Percentiles rank a stretch among this genome's conserved stretches.
phyloP scores from a whole-genome alignment of 1,140 invertebrate genomes.

The Caenorhabditis elegans region DNA sequence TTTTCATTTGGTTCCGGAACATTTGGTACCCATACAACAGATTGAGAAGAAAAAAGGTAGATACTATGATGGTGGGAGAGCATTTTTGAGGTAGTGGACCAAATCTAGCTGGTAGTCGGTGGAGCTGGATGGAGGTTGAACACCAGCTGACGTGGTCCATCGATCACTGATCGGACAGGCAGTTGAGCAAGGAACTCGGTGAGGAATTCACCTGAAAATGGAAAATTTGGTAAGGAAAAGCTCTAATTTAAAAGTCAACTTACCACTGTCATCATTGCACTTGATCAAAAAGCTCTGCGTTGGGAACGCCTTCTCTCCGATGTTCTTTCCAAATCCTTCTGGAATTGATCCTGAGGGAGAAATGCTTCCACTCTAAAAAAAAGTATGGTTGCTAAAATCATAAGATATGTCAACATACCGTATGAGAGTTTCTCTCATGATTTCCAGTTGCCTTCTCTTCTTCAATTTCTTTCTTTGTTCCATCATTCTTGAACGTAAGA shows the following conservation, averaged over 20 bases:
- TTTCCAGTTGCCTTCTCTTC: slow-evolving; percentile 35
- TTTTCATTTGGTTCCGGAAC: not conserved
- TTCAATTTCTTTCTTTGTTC: not conserved
- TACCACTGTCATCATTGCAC: not conserved
- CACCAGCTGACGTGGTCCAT: not conserved
- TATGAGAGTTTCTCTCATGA: slow-evolving; percentile 39
- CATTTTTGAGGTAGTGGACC: not conserved
- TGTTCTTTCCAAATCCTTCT: not conserved
- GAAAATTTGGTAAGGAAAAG: not conserved
- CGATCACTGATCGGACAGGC: slow-evolving; percentile 10
- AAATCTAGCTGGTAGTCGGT: not conserved
- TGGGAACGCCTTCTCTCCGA: not conserved
- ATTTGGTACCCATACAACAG: not conserved
- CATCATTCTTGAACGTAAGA: slow-evolving; percentile 4
- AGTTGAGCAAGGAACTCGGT: slow-evolving; percentile 26
- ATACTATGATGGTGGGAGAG: no score
- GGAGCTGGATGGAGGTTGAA: slow-evolving; percentile 16
- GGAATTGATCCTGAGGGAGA: slow-evolving; percentile 33
- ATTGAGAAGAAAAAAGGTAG: not conserved
- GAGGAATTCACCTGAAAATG: slow-evolving; percentile 16
- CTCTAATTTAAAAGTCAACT: not conserved
- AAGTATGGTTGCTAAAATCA: not conserved
- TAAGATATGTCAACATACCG: not conserved
- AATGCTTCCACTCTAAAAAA: slow-evolving; percentile 33
- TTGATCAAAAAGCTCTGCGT: slow-evolving; percentile 23